These are phyloP conservation scores for Diadema setosum DNA, from an alignment of 35 echinoderm and acorn worm genomes.

Conservation along the genomic window DNA sequence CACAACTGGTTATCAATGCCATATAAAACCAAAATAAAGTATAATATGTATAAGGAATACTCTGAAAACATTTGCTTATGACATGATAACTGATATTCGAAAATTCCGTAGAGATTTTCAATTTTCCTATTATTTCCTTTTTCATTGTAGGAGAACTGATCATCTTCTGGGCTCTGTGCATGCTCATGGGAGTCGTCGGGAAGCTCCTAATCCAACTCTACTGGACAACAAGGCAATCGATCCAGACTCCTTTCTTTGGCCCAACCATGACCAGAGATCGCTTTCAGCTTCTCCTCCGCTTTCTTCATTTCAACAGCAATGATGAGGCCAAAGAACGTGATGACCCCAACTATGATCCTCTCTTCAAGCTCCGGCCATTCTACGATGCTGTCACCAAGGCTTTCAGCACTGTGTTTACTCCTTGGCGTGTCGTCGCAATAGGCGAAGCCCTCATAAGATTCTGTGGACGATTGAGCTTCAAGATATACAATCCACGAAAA, in stretches of 20 bases:
- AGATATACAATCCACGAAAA: not conserved
- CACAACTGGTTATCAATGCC: too few species aligned
- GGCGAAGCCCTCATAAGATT: conserved; percentile 18
- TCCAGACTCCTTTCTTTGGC: not conserved
- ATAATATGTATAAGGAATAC: too few species aligned
- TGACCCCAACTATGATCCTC: not conserved
- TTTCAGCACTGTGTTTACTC: conserved; percentile 17
- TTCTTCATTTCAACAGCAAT: conserved; percentile 8
- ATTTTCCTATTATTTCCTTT: too few species aligned
- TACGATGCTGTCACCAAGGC: not conserved
- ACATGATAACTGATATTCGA: too few species aligned
- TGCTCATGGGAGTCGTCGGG: conserved; percentile 4
- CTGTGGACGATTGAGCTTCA: not conserved
- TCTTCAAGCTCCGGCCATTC: conserved; percentile 24
- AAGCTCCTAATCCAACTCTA: not conserved
- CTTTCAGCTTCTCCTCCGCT: not conserved
- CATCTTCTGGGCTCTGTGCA: not conserved
- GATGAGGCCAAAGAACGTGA: not conserved
- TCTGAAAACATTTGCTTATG: too few species aligned
- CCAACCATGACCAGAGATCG: conserved; percentile 25
- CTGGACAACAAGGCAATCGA: not conserved
- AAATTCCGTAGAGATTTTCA: too few species aligned
- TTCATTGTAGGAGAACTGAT: conserved; percentile 13
- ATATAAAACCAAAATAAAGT: too few species aligned
- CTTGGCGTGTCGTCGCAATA: not conserved